Conservation (phyloP, 2,797 vertebrate species). For the Molossus molossus region DNA sequence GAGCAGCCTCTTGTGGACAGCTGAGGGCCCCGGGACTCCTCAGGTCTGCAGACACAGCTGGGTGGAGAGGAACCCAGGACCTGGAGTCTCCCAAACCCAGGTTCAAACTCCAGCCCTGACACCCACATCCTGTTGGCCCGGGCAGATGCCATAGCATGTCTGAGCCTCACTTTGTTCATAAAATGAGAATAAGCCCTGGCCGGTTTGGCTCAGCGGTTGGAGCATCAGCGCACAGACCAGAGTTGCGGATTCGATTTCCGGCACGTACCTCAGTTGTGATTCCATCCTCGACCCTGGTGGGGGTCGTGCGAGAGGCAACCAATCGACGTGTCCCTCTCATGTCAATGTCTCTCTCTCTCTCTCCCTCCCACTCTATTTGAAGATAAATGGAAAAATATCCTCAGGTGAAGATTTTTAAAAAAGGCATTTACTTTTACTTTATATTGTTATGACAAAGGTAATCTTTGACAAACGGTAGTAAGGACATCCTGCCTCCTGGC, state of each 20-base stretch:
- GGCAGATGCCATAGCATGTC: neutral
- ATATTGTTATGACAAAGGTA: neutral
- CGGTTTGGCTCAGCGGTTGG: too few species aligned
- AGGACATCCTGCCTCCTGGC: neutral
- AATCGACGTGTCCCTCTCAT: too few species aligned
- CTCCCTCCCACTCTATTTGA: too few species aligned
- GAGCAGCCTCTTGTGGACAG: neutral
- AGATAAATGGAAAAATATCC: too few species aligned
- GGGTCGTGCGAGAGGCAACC: too few species aligned
- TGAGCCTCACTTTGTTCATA: neutral
- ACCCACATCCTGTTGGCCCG: too few species aligned
- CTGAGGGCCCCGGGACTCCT: neutral
- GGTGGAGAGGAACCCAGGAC: neutral
- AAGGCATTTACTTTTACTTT: neutral
- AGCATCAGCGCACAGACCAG: too few species aligned
- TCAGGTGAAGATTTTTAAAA: too few species aligned
- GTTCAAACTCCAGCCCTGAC: neutral
- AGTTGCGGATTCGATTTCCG: too few species aligned
- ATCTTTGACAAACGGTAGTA: neutral
- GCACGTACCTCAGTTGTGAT: too few species aligned
- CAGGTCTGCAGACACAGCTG: neutral
- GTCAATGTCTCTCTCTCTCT: too few species aligned
- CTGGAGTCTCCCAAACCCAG: neutral
- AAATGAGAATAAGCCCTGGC: neutral
- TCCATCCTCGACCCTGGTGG: too few species aligned